A percentile compares a stretch with the other conserved stretches of the same genome.
Evolutionary conservation across 92 coral and sea anemone genomes (phyloP).

Genomic region (Plumapathes pennacea): DNA sequence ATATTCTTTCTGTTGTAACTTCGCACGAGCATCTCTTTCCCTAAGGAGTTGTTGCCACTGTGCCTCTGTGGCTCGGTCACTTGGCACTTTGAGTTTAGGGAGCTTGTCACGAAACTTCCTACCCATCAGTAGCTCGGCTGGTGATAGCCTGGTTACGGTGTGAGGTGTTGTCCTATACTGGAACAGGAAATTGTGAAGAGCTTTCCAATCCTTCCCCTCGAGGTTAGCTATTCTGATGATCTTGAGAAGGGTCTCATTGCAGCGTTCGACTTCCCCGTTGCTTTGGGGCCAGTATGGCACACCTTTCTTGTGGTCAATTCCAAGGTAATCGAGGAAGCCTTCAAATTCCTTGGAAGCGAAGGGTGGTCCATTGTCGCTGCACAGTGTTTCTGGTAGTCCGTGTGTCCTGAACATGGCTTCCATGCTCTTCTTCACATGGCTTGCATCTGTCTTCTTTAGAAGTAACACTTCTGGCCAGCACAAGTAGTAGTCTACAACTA

Average conservation of each 20-base stretch:
- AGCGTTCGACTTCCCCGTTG: constrained; percentile 47
- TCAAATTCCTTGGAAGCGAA: constrained; percentile 32
- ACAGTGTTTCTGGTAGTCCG: too few relatives aligned
- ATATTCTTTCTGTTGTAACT: constrained; percentile 36
- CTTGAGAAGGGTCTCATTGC: constrained; percentile 41
- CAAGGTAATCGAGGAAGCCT: constrained; percentile 27
- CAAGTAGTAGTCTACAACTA: constrained; percentile 52
- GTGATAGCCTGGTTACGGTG: constrained; percentile 38
- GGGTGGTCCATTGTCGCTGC: constrained; percentile 50
- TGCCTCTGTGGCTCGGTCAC: constrained; percentile 35
- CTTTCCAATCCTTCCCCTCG: constrained; percentile 54
- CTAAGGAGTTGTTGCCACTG: constrained; percentile 34
- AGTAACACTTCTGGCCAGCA: constrained; percentile 69
- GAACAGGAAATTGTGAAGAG: constrained; percentile 36
- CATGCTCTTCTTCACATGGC: constrained; percentile 39
- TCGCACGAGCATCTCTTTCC: constrained; percentile 40
- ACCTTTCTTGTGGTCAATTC: constrained; percentile 23
- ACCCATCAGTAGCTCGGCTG: constrained; percentile 42
- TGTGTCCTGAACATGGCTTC: constrained; percentile 64
- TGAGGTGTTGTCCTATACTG: constrained; percentile 51
- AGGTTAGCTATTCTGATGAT: constrained; percentile 31
- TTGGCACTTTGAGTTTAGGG: constrained; percentile 11
- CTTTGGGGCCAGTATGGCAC: constrained; percentile 46
- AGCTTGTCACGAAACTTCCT: constrained; percentile 41
- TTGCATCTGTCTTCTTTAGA: constrained; percentile 56